A percentile compares a stretch with the other conserved stretches of the same genome.
Evolutionary conservation across 2,113 vertebrate genomes (phyloP).

Genomic region (Cyrtonyx montezumae): DNA sequence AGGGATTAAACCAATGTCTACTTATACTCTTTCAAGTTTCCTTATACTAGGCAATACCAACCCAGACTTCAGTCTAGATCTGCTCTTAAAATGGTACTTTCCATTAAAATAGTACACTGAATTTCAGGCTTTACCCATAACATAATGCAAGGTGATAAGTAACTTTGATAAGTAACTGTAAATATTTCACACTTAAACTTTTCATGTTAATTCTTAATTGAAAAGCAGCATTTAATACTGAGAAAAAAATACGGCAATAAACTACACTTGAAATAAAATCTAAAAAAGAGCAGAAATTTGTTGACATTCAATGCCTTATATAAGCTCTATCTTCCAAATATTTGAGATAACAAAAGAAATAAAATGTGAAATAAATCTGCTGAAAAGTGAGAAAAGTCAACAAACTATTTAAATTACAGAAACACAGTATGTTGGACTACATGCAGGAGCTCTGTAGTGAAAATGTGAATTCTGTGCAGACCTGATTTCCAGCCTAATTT

Average conservation of each 20-base stretch:
- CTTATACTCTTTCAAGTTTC: background rate
- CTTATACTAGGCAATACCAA: background rate
- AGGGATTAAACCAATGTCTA: background rate
- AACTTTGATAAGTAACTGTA: background rate
- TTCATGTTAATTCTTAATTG: background rate
- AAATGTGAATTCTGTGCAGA: background rate
- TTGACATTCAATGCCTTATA: background rate
- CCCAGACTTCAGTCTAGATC: background rate
- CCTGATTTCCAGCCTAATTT: background rate
- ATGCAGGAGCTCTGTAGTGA: background rate
- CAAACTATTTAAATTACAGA: background rate
- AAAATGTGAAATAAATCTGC: background rate
- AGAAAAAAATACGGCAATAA: background rate
- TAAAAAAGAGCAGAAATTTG: background rate
- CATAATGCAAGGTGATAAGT: background rate
- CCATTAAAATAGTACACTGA: background rate
- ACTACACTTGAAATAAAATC: background rate
- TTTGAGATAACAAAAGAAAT: background rate
- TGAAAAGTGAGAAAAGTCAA: background rate
- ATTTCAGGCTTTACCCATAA: background rate
- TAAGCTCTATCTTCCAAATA: background rate
- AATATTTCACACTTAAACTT: background rate
- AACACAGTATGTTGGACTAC: accelerated
- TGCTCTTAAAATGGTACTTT: background rate
- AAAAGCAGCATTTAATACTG: background rate